Evolutionary conservation across 2,113 vertebrate genomes (phyloP), one percentile per base, ranked within the genome.

Genomic region (Leptobrachium ailaonicum): DNA sequence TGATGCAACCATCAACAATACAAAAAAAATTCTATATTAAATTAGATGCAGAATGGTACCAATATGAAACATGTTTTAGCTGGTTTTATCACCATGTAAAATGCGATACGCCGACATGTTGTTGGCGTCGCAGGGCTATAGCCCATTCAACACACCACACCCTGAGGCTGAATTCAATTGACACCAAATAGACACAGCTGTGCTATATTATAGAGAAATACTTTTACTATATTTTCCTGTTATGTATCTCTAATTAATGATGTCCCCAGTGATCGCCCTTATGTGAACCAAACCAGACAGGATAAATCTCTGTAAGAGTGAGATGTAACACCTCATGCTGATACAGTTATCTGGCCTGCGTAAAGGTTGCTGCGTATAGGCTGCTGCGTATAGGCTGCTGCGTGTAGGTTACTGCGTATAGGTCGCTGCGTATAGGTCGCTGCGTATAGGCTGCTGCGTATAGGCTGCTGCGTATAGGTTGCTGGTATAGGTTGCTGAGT

Each of bases 231-330:
- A 81, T 80, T 56, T 45, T 75, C 67, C 69, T 69, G 41, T n/a
- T 47, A 74, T 75, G n/a, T 74, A 47, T 66, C 41, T 69, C 72
- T 81, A 75, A 74, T 81, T 81, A 81, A 75, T 69, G 53, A 72
- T 66, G 72, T 81, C 71, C 54, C 72, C 20, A 42, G 79, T 68
- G 72, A 81, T 41, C 41, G 64, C 54, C 72, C 72, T 74, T 71
- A 64, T 58, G 50, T 81, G 79, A 74, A 60, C 79, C 64, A 81
- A 68, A 68, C n/a, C 64, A 75, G 20, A 53, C 47, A 20, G 69
- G 74, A 81, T 75, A 75, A 74, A 81, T 81, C 79, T 74, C 41
- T 8, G 10, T 50, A 69, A 43, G 66, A 68, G 42, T 47, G 60
- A 32, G 20, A 32, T 32, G 20, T 32, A 32, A 32, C 20, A 32